Base-by-base conservation (phyloP, 2,113 vertebrate species). In the Psettodes erumei region DNA sequence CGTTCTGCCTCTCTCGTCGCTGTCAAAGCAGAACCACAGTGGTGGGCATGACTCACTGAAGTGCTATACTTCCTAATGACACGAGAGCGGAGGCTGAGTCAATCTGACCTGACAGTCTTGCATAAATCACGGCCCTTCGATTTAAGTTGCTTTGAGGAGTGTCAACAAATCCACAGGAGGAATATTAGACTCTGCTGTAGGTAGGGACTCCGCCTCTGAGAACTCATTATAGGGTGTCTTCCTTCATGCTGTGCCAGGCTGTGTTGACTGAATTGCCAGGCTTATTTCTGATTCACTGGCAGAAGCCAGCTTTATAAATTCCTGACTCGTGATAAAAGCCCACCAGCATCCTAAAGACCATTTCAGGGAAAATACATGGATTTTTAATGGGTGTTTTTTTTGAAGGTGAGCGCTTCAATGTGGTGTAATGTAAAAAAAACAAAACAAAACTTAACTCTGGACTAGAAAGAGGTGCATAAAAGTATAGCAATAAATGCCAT, bases 81-180 rank as follows among this genome's bases (percentile, higher is more conserved):
- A 90, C 70, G 27, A 78, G 83, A 82, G 89, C 71, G 37, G 84
- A 79, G 87, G 84, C 89, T 91, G 89, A 91, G 83, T 84, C 88
- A 84, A 90, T 89, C 77, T 81, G 89, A 91, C 90, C 87, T 89
- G 90, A 91, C 89, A 91, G 85, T 79, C 84, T 91, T 81, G 88
- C 85, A 88, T 87, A 91, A 89, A 90, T 90, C 89, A 82, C 71
- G 42, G 77, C 81, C 87, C 83, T 86, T 77, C 86, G 50, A 86
- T 90, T 90, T 87, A 91, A 89, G 88, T 90, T 90, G 83, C 89
- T 91, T 88, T 87, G 88, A 90, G 88, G 84, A 91, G 74, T 80
- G 88, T 89, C 90, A 87, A 88, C 91, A 90, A 85, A 91, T 87
- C 89, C 88, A 87, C 84, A 47, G 80, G 84, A 87, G 88, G 75